phyloP scores from a whole-genome alignment of 2,888 invertebrate genomes.

The Serrognathus titanus region DNA sequence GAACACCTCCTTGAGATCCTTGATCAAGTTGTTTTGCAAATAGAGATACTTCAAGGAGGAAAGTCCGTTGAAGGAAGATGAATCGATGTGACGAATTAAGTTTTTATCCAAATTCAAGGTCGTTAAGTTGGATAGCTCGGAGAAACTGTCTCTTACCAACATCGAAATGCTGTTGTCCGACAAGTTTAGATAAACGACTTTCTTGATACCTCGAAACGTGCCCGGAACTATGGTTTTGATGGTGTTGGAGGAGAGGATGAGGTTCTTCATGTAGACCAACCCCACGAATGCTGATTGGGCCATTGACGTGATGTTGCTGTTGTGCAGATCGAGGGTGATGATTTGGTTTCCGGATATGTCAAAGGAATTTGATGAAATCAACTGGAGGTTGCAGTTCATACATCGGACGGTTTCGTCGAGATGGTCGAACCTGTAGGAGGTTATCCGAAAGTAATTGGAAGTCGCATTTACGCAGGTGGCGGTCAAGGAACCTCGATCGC shows the following conservation, averaged over 20 bases:
- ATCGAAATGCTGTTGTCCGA: constrained; percentile 38
- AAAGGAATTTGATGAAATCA: constrained; percentile 39
- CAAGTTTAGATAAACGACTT: constrained; percentile 39
- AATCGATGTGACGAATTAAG: constrained; percentile 34
- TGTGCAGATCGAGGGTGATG: constrained; percentile 35
- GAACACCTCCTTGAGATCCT: constrained; percentile 26
- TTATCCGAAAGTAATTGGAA: constrained; percentile 38
- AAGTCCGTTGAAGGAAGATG: constrained; percentile 38
- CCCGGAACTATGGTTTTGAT: constrained; percentile 38
- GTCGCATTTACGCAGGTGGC: constrained; percentile 45
- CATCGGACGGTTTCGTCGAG: constrained; percentile 44
- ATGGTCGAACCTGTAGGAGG: constrained; percentile 45
- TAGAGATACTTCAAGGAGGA: constrained; percentile 34
- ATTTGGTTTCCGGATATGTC: constrained; percentile 47
- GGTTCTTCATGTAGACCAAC: constrained; percentile 39
- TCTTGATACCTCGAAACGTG: constrained; percentile 43
- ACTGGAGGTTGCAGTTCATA: constrained; percentile 38
- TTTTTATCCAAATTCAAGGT: constrained; percentile 36
- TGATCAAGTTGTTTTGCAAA: constrained; percentile 37
- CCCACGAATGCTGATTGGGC: constrained; percentile 42
- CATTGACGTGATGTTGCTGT: constrained; percentile 35
- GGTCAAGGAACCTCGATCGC: constrained; percentile 46
- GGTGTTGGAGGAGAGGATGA: constrained; percentile 37
- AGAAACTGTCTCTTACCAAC: constrained; percentile 39
- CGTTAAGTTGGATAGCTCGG: constrained; percentile 37